Evolutionary conservation across 1,140 invertebrate genomes (phyloP).

Genomic region (Magallana gigas): DNA sequence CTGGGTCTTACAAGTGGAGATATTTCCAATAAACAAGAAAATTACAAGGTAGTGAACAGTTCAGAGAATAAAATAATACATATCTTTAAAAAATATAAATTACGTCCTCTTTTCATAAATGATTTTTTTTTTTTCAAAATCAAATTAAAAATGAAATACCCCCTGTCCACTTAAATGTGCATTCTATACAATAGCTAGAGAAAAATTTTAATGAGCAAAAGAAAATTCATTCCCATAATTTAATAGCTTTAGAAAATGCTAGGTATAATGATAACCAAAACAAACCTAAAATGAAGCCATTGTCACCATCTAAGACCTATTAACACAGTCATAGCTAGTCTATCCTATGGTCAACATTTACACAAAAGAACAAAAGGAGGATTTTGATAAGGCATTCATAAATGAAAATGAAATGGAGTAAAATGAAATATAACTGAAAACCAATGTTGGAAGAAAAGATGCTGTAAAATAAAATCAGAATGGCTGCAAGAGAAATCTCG

Average conservation of each 20-base stretch:
- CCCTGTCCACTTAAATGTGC: background rate
- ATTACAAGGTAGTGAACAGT: background rate
- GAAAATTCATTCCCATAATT: background rate
- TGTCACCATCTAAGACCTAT: background rate
- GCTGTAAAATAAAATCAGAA: constrained; percentile 21
- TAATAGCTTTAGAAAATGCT: background rate
- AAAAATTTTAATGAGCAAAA: background rate
- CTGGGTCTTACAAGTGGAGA: background rate
- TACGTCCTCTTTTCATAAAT: too few relatives aligned
- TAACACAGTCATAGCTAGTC: background rate
- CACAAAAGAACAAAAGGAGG: background rate
- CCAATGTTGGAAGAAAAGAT: background rate
- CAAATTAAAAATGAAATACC: background rate
- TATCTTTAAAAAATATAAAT: too few relatives aligned
- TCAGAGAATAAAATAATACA: background rate
- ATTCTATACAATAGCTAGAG: background rate
- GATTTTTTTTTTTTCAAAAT: too few relatives aligned
- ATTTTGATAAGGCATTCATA: background rate
- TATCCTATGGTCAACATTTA: background rate
- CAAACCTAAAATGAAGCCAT: constrained; percentile 22
- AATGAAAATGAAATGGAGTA: constrained; percentile 6
- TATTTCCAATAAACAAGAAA: background rate
- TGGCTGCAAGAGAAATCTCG: background rate
- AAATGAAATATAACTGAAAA: background rate
- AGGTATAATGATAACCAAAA: background rate